Conservation (phyloP, 2,113 vertebrate species). For the Polyodon spathula region DNA sequence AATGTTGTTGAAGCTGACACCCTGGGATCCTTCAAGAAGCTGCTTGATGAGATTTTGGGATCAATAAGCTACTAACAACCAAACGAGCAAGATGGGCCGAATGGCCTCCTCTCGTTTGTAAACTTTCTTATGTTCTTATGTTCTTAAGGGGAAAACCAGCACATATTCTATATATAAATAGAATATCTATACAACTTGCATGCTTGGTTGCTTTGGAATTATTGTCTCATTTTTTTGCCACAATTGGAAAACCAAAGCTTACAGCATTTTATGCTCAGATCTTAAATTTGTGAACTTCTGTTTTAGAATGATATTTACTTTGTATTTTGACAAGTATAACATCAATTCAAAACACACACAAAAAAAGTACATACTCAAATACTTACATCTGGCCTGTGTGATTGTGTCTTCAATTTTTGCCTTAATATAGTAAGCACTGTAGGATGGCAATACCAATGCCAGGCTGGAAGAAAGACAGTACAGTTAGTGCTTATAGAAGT, state of each 20-base stretch:
- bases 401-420: conserved; percentile 81
- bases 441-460: conserved; percentile 90
- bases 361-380: conserved; percentile 20
- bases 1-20: too few species aligned
- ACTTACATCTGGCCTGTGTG: conserved; percentile 87
- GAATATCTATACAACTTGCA: conserved; percentile 58
- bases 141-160: conserved; percentile 39
- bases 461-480: conserved; percentile 69
- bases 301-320: too few species aligned
- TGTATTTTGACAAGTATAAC: too few species aligned
- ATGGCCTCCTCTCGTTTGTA: too few species aligned
- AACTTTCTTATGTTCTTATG: too few species aligned
- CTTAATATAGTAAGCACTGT: conserved; percentile 95
- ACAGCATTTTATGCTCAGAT: background rate
- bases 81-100: too few species aligned
- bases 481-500: background rate
- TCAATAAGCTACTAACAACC: too few species aligned
- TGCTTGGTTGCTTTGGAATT: conserved; percentile 55
- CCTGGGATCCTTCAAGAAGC: too few species aligned
- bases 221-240: conserved; percentile 47
- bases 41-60: too few species aligned
- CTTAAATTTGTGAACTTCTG: too few species aligned
- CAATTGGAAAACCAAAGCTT: background rate
- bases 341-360: too few species aligned
- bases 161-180: conserved; percentile 58